These are phyloP conservation scores for Microhierax caerulescens DNA, from an alignment of 2,797 vertebrate genomes.

Conservation along the genomic window DNA sequence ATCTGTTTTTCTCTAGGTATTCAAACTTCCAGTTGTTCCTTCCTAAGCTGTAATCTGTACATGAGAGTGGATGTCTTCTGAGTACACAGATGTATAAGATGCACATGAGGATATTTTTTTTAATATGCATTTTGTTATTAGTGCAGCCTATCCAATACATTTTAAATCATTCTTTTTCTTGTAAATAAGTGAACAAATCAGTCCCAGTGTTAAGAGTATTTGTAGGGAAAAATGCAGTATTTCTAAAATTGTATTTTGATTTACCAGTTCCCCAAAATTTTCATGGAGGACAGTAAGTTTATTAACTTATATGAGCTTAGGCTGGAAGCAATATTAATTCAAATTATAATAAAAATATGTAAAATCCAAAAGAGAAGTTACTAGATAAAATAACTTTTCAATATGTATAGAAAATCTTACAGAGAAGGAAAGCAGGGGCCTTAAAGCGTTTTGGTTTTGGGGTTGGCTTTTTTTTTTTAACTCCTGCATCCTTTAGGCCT, in stretches of 20 bases:
- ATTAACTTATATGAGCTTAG: background rate
- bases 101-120: background rate
- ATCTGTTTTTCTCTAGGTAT: background rate
- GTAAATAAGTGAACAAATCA: background rate
- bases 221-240: background rate
- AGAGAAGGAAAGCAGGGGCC: background rate
- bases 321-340: background rate
- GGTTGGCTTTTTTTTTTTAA: background rate
- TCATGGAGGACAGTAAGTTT: background rate
- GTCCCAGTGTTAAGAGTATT: background rate
- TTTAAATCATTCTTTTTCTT: background rate
- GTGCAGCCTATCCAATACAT: background rate
- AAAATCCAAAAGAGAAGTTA: background rate
- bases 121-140: background rate
- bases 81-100: background rate
- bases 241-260: background rate
- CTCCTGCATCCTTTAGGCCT: slow-evolving; percentile 23
- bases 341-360: background rate
- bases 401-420: background rate
- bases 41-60: background rate
- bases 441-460: background rate
- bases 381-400: background rate
- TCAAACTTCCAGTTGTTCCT: background rate
- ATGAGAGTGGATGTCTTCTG: background rate
- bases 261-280: background rate